Conservation (phyloP, 2,797 vertebrate species). For the Danio choprae region DNA sequence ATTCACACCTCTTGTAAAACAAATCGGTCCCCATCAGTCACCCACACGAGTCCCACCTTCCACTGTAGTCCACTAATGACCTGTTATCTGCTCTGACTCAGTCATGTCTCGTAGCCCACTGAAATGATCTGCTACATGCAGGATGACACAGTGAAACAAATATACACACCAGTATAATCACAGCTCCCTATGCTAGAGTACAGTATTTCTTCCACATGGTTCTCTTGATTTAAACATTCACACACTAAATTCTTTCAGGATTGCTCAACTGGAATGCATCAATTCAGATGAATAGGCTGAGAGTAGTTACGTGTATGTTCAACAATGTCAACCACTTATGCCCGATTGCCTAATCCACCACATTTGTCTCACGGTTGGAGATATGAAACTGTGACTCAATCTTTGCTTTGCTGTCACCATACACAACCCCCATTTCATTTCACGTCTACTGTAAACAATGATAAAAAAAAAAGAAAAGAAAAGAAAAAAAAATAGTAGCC, state of each 20-base stretch:
- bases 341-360: conserved; percentile 12
- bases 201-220: neutral
- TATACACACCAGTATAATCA: conserved; percentile 40
- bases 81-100: conserved; percentile 56
- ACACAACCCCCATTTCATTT: conserved; percentile 1
- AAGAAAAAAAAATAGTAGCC: neutral
- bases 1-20: conserved; percentile 40
- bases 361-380: neutral
- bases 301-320: conserved; percentile 6
- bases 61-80: conserved; percentile 60
- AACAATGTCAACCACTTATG: conserved; percentile 20
- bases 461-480: neutral
- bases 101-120: conserved; percentile 66
- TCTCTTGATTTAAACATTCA: neutral
- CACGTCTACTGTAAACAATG: neutral
- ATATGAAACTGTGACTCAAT: neutral
- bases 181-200: neutral
- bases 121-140: conserved; percentile 64
- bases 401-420: neutral
- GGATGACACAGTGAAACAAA: conserved; percentile 45
- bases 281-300: neutral
- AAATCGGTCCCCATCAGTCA: conserved; percentile 8
- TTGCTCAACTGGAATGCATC: conserved; percentile 14
- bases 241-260: neutral
- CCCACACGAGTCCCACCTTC: conserved; percentile 26